These are phyloP conservation scores for Arnoldichthys spilopterus DNA, from an alignment of 2,797 vertebrate species.

Conservation along the genomic window DNA sequence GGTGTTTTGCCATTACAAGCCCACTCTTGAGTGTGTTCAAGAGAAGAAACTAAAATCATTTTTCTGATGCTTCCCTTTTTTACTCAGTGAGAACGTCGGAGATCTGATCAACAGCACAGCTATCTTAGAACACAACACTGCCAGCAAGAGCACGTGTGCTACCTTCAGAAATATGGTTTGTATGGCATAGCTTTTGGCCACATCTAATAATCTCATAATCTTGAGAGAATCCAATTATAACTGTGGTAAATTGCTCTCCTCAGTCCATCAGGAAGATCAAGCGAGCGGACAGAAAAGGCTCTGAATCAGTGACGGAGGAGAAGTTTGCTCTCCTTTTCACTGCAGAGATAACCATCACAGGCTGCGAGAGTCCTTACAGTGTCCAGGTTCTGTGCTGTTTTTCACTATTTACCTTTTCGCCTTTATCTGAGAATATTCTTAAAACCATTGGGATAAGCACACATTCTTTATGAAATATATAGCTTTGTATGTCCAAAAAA, in stretches of 20 bases:
- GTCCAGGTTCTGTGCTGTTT: conserved; percentile 81
- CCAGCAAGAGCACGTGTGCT: conserved; percentile 86
- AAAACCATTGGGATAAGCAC: too few species aligned
- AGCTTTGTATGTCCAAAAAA: too few species aligned
- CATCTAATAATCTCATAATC: background rate
- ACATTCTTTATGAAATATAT: too few species aligned
- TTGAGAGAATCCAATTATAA: background rate
- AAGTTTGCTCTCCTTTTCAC: conserved; percentile 94
- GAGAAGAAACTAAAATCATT: background rate
- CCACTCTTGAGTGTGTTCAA: background rate
- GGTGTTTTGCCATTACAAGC: too few species aligned
- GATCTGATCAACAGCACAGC: conserved; percentile 91
- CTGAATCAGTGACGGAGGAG: conserved; percentile 96
- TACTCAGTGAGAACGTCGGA: conserved; percentile 87
- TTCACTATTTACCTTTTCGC: too few species aligned
- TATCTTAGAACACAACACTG: conserved; percentile 87
- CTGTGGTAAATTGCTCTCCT: conserved; percentile 3
- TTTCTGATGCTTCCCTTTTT: conserved; percentile 9
- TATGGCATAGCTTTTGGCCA: background rate
- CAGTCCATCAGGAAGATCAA: conserved; percentile 97
- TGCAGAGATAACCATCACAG: conserved; percentile 81
- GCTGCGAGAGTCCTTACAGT: conserved; percentile 77
- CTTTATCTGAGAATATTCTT: too few species aligned
- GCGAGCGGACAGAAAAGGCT: conserved; percentile 93
- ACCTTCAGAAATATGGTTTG: conserved; percentile 95